Percentiles rank a stretch among this genome's conserved stretches.
These are phyloP conservation scores for Amphipoea oculea DNA, from an alignment of 2,888 invertebrate species.

Conservation along the genomic window DNA sequence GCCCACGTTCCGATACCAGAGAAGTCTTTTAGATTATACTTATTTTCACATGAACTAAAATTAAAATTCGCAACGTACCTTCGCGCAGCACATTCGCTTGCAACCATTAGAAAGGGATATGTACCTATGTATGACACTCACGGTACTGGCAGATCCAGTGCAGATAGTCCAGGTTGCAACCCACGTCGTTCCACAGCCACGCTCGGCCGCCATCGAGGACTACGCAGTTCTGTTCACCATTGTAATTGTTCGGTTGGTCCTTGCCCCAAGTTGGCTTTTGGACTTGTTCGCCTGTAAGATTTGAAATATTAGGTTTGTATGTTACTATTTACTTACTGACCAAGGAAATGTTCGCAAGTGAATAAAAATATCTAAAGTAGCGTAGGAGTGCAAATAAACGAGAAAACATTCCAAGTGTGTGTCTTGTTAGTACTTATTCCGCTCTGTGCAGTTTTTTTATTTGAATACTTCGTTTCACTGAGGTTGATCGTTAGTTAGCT, in stretches of 20 bases:
- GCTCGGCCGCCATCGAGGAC: conserved; percentile 97
- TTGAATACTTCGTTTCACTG: neutral
- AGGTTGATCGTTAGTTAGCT: neutral
- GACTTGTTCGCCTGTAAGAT: conserved; percentile 93
- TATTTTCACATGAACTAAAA: neutral
- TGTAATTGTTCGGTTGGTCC: conserved; percentile 98
- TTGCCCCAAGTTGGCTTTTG: conserved; percentile 97
- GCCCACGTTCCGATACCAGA: neutral
- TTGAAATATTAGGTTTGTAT: neutral
- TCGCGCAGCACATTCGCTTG: conserved; percentile 67
- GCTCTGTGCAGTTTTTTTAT: neutral
- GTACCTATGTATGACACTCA: conserved; percentile 92
- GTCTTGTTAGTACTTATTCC: neutral
- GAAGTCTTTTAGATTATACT: neutral
- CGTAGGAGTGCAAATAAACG: neutral
- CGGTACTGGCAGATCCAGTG: conserved; percentile 98
- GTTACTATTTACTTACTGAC: neutral
- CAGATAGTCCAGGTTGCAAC: conserved; percentile 97
- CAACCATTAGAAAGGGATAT: conserved; percentile 84
- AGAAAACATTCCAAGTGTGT: too few relatives aligned
- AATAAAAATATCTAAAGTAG: too few relatives aligned
- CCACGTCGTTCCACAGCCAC: conserved; percentile 98
- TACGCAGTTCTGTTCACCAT: conserved; percentile 98
- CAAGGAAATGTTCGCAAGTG: neutral
- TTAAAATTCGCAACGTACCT: conserved; percentile 46